phyloP scores from a whole-genome alignment of 2,888 invertebrate species.

The Endotricha flammealis region DNA sequence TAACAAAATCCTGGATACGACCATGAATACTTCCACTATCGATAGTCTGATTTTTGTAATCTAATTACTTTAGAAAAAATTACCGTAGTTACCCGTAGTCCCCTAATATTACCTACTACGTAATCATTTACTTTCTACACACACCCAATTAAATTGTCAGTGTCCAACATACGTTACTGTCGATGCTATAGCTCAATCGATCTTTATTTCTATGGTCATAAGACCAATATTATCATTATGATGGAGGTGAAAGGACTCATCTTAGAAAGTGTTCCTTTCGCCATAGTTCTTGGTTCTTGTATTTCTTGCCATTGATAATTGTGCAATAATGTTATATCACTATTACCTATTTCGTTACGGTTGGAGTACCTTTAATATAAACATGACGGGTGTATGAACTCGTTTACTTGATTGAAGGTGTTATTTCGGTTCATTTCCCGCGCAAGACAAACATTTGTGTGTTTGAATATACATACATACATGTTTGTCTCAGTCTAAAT shows the following conservation, averaged over 20 bases:
- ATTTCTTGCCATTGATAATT: conserved; percentile 15
- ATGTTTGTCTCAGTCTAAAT: too few relatives aligned
- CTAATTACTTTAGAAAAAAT: too few relatives aligned
- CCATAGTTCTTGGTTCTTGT: conserved; percentile 13
- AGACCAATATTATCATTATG: neutral
- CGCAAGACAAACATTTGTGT: too few relatives aligned
- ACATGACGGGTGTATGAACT: too few relatives aligned
- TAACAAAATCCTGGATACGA: too few relatives aligned
- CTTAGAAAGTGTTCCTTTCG: conserved; percentile 29
- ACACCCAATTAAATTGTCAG: neutral
- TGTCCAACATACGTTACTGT: neutral
- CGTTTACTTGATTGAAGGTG: too few relatives aligned
- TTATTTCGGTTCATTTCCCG: too few relatives aligned
- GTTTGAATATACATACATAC: too few relatives aligned
- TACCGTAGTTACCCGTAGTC: too few relatives aligned
- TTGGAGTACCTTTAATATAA: neutral
- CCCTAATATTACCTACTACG: too few relatives aligned
- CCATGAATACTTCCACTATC: too few relatives aligned
- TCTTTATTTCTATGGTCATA: conserved; percentile 3
- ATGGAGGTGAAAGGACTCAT: conserved; percentile 27
- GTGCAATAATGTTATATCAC: conserved; percentile 22
- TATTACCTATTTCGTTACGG: conserved; percentile 5
- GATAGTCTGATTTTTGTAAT: too few relatives aligned
- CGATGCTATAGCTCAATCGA: neutral
- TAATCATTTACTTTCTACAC: neutral